A percentile compares a stretch with the other conserved stretches of the same genome.
Evolutionary conservation across 1,140 invertebrate genomes (phyloP).

Genomic region (Apis mellifera): DNA sequence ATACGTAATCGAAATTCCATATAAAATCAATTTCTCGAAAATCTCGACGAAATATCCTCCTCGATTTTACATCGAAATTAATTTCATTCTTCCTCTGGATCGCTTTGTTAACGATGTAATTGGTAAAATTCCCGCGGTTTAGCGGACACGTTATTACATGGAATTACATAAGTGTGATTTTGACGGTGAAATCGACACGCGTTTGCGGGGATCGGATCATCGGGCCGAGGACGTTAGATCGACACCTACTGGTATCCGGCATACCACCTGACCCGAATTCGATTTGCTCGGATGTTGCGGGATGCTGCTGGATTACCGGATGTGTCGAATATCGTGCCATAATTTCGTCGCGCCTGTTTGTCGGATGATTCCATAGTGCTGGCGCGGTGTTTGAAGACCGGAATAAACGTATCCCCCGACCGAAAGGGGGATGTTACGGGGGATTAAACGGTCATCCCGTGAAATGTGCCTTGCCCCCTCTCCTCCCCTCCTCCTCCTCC

Average conservation of each 20-base stretch:
- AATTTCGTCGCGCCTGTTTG: conserved; percentile 47
- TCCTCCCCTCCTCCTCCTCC: too few species aligned
- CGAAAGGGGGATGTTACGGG: conserved; percentile 8
- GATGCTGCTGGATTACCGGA: conserved; percentile 42
- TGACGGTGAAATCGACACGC: background rate
- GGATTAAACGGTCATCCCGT: background rate
- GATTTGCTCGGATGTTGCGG: conserved; percentile 37
- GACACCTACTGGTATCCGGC: background rate
- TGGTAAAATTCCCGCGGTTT: background rate
- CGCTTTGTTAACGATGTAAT: background rate
- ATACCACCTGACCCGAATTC: conserved; percentile 29
- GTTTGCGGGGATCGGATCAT: background rate
- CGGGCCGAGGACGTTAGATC: background rate
- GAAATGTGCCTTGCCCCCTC: background rate
- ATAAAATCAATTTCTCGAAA: background rate
- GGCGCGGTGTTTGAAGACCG: conserved; percentile 19
- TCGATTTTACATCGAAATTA: conserved; percentile 1
- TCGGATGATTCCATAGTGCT: conserved; percentile 18
- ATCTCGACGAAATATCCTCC: background rate
- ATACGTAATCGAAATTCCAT: background rate
- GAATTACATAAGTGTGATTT: background rate
- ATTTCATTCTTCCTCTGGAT: background rate
- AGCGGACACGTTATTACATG: too few species aligned
- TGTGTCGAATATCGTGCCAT: conserved; percentile 42
- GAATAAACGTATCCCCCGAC: background rate